Percentiles rank a stretch among this genome's conserved stretches.
These are phyloP conservation scores for Menura novaehollandiae DNA, from an alignment of 2,113 vertebrate species.

Conservation along the genomic window DNA sequence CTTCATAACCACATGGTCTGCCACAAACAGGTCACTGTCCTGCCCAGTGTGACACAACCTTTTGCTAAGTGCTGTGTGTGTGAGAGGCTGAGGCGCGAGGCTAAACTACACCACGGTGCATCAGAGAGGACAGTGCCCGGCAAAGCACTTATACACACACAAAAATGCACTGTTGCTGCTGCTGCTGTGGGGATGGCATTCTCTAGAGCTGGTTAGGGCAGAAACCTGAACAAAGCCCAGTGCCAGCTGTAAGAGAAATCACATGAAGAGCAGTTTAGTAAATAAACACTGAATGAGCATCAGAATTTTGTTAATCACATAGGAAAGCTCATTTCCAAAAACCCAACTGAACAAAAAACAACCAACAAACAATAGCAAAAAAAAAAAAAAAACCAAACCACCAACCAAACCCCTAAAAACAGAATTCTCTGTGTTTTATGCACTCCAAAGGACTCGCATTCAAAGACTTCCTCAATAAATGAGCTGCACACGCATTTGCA, in stretches of 20 bases:
- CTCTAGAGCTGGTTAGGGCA: background rate
- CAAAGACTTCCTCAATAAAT: background rate
- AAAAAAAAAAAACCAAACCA: background rate
- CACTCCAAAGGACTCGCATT: background rate
- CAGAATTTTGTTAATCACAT: background rate
- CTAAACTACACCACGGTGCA: rapidly evolving
- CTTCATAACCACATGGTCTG: background rate
- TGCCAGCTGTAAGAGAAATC: background rate
- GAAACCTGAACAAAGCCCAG: background rate
- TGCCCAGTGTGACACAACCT: background rate
- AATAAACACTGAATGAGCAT: background rate
- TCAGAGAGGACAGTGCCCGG: background rate
- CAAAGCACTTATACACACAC: rapidly evolving
- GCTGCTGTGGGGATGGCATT: background rate
- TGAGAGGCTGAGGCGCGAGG: background rate
- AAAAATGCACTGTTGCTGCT: background rate
- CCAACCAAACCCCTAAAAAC: background rate
- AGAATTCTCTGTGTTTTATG: background rate
- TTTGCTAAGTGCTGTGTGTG: background rate
- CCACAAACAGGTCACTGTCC: background rate
- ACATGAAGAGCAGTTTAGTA: background rate
- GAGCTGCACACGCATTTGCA: background rate
- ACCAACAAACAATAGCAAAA: background rate
- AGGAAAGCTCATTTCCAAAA: background rate
- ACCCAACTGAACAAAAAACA: background rate